A percentile compares a stretch with the other conserved stretches of the same genome.
phyloP scores from a whole-genome alignment of 2,888 invertebrate genomes.

The Chymomyza caudatula region DNA sequence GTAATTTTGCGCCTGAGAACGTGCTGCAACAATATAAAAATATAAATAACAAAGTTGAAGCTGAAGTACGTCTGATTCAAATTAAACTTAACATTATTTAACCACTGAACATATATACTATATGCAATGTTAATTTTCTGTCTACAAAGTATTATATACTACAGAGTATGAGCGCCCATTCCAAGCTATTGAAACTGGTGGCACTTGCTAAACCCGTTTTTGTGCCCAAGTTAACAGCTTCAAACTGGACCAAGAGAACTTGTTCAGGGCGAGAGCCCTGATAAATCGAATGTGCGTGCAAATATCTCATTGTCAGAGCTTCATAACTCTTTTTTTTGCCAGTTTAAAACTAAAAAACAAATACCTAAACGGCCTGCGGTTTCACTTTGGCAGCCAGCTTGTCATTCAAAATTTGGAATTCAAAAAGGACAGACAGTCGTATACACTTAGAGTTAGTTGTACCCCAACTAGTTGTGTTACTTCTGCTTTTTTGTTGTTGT shows the following conservation, averaged over 20 bases:
- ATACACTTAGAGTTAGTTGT: background rate
- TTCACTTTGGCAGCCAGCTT: background rate
- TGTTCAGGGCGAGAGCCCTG: background rate
- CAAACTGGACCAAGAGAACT: background rate
- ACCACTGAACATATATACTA: background rate
- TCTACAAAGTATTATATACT: background rate
- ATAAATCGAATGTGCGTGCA: conserved; percentile 27
- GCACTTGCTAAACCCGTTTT: conserved; percentile 54
- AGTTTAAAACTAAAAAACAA: conserved; percentile 1
- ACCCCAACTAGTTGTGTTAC: too few species aligned
- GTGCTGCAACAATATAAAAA: background rate
- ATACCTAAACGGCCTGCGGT: conserved; percentile 13
- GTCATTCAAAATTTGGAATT: background rate
- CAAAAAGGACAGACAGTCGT: too few species aligned
- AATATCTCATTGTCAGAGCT: background rate
- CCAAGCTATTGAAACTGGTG: conserved; percentile 29
- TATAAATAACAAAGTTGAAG: background rate
- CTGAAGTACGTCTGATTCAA: background rate
- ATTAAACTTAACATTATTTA: background rate
- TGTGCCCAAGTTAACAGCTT: background rate
- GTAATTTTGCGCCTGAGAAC: background rate
- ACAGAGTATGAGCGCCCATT: background rate
- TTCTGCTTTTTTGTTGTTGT: background rate
- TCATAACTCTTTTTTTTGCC: conserved; percentile 8
- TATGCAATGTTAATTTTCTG: background rate